phyloP scores from a whole-genome alignment of 2,797 vertebrate species.

The Amblyopsis hoosieri region DNA sequence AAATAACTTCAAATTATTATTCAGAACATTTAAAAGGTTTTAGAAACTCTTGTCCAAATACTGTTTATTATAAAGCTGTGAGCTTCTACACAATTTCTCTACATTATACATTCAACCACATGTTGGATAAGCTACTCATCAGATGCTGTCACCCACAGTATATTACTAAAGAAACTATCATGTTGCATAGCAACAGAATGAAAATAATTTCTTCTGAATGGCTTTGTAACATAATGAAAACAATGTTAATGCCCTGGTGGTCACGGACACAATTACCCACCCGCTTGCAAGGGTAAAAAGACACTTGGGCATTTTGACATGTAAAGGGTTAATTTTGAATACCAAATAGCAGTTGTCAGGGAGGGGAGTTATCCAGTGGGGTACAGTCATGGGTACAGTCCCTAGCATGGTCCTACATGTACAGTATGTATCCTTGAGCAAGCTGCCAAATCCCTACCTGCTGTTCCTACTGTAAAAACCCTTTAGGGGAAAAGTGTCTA shows the following conservation, averaged over 20 bases:
- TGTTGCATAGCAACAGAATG: constrained; percentile 77
- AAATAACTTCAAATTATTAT: constrained; percentile 23
- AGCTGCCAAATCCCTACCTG: too few species aligned
- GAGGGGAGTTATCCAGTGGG: too few species aligned
- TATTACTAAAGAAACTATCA: constrained; percentile 43
- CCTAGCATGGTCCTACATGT: too few species aligned
- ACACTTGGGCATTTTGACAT: constrained; percentile 1
- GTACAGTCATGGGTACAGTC: too few species aligned
- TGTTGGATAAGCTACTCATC: not conserved
- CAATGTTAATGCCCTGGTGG: not conserved
- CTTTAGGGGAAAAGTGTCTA: constrained; percentile 14
- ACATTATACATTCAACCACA: constrained; percentile 31
- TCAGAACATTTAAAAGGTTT: constrained; percentile 7
- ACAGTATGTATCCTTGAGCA: too few species aligned
- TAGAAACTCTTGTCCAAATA: constrained; percentile 4
- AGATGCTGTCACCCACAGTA: constrained; percentile 17
- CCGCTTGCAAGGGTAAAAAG: too few species aligned
- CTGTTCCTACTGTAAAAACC: not conserved
- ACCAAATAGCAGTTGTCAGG: too few species aligned
- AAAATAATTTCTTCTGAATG: constrained; percentile 58
- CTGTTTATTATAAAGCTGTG: constrained; percentile 8
- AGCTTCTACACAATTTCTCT: constrained; percentile 11
- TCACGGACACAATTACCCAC: too few species aligned
- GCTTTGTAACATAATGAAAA: constrained; percentile 57
- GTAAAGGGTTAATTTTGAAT: constrained; percentile 17